A percentile compares a stretch with the other conserved stretches of the same genome.
Conservation (phyloP, 2,797 vertebrate species). For the Spinus pinus region DNA sequence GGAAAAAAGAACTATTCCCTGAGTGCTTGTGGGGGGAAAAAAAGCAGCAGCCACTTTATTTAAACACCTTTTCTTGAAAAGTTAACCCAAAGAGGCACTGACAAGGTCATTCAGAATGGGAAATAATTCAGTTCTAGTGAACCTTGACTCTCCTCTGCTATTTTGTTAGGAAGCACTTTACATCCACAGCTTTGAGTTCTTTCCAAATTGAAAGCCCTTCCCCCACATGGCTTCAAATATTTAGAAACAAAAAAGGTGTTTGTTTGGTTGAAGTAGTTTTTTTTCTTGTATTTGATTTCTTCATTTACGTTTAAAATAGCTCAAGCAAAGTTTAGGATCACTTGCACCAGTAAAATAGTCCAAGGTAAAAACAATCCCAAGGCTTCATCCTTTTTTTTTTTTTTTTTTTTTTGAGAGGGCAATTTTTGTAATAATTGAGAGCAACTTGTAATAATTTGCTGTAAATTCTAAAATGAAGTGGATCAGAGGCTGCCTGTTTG, state of each 20-base stretch:
- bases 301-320: background rate
- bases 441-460: background rate
- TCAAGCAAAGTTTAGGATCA: background rate
- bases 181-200: background rate
- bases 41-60: background rate
- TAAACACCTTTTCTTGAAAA: conserved; percentile 34
- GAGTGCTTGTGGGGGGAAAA: accelerated
- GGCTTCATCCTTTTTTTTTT: background rate
- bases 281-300: background rate
- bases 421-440: background rate
- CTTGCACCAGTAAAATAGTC: background rate
- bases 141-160: conserved; percentile 33
- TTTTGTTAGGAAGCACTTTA: conserved; percentile 32
- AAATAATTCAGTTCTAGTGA: conserved; percentile 42
- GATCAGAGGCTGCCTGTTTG: background rate
- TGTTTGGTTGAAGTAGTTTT: background rate
- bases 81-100: conserved; percentile 3
- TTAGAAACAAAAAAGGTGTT: conserved; percentile 56
- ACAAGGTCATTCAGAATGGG: conserved; percentile 43
- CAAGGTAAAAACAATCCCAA: background rate
- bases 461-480: background rate
- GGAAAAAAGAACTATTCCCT: background rate
- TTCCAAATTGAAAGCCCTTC: conserved; percentile 40
- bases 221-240: conserved; percentile 43
- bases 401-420: background rate